Evolutionary conservation across 2,797 vertebrate species (phyloP).

Genomic region (Enteromius trimaculatus): DNA sequence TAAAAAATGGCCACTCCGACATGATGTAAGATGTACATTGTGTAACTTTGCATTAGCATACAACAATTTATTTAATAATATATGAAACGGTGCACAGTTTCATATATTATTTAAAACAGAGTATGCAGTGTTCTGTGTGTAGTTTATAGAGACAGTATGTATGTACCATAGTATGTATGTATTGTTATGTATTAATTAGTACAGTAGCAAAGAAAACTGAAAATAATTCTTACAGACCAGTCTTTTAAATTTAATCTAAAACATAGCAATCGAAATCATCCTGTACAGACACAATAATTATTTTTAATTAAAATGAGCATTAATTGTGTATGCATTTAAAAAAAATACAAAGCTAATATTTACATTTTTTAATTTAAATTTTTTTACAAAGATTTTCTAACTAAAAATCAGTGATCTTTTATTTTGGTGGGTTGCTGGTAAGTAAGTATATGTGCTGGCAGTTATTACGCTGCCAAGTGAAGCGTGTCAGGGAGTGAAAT

Average conservation of each 20-base stretch:
- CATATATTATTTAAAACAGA: slow-evolving; percentile 16
- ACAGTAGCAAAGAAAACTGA: background rate
- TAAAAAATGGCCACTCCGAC: background rate
- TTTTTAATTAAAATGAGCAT: background rate
- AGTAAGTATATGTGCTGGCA: too few species aligned
- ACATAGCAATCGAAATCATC: background rate
- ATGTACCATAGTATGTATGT: background rate
- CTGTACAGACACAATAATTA: background rate
- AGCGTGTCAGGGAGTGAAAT: too few species aligned
- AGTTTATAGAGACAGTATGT: background rate
- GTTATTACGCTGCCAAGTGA: too few species aligned
- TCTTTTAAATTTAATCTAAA: background rate
- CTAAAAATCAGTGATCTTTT: too few species aligned
- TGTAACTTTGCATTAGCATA: background rate
- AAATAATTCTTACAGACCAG: background rate
- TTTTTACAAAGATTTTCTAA: too few species aligned
- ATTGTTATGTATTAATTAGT: background rate
- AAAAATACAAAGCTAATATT: too few species aligned
- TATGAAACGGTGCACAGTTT: background rate
- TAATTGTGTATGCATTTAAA: too few species aligned
- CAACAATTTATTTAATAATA: slow-evolving; percentile 6
- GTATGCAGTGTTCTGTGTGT: background rate
- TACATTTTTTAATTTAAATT: too few species aligned
- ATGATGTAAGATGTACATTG: slow-evolving; percentile 6
- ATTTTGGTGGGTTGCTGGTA: too few species aligned